Percentiles rank a stretch among this genome's conserved stretches.
Evolutionary conservation across 2,888 invertebrate genomes (phyloP).

Genomic region (Drosophila nr. medialis): DNA sequence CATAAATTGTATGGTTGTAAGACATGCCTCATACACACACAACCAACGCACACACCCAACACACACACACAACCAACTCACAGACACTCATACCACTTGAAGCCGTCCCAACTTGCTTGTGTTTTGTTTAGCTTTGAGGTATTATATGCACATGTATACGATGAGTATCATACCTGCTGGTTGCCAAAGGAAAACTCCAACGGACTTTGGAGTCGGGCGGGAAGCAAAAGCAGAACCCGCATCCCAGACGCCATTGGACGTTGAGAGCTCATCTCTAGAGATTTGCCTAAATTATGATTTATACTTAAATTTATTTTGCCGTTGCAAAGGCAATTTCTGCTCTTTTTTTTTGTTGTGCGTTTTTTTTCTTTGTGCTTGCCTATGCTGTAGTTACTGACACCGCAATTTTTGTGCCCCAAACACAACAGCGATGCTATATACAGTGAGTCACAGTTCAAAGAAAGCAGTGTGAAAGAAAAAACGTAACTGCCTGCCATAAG

Average conservation of each 20-base stretch:
- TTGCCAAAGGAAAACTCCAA: slow-evolving; percentile 11
- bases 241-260: slow-evolving; percentile 41
- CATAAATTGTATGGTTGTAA: slow-evolving; percentile 69
- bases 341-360: slow-evolving; percentile 3
- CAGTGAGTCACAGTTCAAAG: too few species aligned
- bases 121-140: slow-evolving; percentile 74
- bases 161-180: slow-evolving; percentile 53
- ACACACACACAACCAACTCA: slow-evolving; percentile 21
- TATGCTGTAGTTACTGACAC: slow-evolving; percentile 55
- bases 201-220: slow-evolving; percentile 4
- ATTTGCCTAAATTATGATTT: slow-evolving; percentile 79
- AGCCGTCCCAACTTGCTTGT: slow-evolving; percentile 50
- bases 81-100: slow-evolving; percentile 16
- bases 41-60: slow-evolving; percentile 22
- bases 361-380: slow-evolving; percentile 18
- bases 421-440: not conserved
- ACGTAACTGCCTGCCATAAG: too few species aligned
- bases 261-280: slow-evolving; percentile 77
- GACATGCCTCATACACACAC: slow-evolving; percentile 35
- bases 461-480: too few species aligned
- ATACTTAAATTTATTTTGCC: slow-evolving; percentile 62
- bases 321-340: slow-evolving; percentile 33
- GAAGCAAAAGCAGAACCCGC: slow-evolving; percentile 33
- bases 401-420: slow-evolving; percentile 38
- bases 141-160: slow-evolving; percentile 44